A percentile compares a stretch with the other conserved stretches of the same genome.
phyloP scores from a whole-genome alignment of 2,888 invertebrate genomes.

The Tipula lateralis region DNA sequence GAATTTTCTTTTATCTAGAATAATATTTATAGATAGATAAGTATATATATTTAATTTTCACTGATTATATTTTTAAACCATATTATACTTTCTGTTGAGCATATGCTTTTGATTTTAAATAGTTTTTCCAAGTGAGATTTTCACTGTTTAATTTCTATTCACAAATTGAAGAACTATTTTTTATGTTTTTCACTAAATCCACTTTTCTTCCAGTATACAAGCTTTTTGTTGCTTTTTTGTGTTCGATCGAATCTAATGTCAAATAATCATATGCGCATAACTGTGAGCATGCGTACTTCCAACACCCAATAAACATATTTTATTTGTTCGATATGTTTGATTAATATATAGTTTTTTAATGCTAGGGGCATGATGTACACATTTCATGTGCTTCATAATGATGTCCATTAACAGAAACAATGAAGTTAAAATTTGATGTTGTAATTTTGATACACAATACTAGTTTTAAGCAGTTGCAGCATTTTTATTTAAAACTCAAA shows the following conservation, averaged over 20 bases:
- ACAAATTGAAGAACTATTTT: neutral
- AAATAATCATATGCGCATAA: slow-evolving; percentile 20
- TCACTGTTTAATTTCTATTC: neutral
- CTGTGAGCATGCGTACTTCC: neutral
- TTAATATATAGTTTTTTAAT: neutral
- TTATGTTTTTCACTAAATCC: neutral
- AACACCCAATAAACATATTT: neutral
- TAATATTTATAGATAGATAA: neutral
- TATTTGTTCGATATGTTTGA: neutral
- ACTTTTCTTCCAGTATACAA: neutral
- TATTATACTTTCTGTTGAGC: neutral
- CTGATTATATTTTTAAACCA: neutral
- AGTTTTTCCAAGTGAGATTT: neutral
- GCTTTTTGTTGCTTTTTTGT: neutral
- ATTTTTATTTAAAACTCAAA: no score
- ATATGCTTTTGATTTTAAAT: neutral
- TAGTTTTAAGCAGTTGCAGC: no score
- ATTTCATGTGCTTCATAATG: neutral
- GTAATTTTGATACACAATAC: no score
- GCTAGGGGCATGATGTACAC: no score
- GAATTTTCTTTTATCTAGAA: neutral
- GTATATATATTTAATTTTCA: neutral
- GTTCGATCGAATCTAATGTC: slow-evolving; percentile 27
- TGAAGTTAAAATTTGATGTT: no score
- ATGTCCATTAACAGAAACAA: no score